Conservation (phyloP, 2,113 vertebrate genomes). For the Alectura lathami region DNA sequence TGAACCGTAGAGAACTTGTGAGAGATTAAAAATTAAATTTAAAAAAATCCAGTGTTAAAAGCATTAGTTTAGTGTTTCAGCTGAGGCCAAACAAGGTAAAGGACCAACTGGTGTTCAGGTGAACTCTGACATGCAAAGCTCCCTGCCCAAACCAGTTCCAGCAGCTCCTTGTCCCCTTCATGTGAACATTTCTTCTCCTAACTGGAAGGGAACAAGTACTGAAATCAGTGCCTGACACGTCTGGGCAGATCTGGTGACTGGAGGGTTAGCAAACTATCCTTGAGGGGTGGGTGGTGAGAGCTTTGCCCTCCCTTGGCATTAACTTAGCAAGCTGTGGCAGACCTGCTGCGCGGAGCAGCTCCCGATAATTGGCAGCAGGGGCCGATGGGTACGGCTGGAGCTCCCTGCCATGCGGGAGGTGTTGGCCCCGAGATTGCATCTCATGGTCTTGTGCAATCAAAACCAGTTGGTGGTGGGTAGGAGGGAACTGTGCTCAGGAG, state of each 20-base stretch:
- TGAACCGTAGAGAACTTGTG: neutral
- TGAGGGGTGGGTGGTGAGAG: constrained; percentile 22
- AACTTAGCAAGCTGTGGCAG: neutral
- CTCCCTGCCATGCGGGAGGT: neutral
- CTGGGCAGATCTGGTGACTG: constrained; percentile 30
- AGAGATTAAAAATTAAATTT: neutral
- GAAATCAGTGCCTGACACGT: constrained; percentile 23
- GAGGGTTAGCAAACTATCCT: neutral
- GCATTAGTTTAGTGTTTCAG: neutral
- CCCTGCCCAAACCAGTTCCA: constrained; percentile 50
- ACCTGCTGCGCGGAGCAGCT: neutral
- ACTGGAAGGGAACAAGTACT: constrained; percentile 30
- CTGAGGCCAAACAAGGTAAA: constrained; percentile 29
- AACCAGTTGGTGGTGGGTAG: neutral
- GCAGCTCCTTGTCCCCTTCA: constrained; percentile 6
- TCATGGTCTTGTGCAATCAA: neutral
- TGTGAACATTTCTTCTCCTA: constrained; percentile 19
- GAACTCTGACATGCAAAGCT: constrained; percentile 37
- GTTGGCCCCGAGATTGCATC: neutral
- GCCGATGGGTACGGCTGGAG: neutral
- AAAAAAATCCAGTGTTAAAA: neutral
- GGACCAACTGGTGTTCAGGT: neutral
- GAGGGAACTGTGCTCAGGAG: neutral
- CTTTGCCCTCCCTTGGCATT: neutral
- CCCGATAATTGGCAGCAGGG: neutral